These are phyloP conservation scores for Aythya fuligula DNA, from an alignment of 2,797 vertebrate species.

Conservation along the genomic window DNA sequence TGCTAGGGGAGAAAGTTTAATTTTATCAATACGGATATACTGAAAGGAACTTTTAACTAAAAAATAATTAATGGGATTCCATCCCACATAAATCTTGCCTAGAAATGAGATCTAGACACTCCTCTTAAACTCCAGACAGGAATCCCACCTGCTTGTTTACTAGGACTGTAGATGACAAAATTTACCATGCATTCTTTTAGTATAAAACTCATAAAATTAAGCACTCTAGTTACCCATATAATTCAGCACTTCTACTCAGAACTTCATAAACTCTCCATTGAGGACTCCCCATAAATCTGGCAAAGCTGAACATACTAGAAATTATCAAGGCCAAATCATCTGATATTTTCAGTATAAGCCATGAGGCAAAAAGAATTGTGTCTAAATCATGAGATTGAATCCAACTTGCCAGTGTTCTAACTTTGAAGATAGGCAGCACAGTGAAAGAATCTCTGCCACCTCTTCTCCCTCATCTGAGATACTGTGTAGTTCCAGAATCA, in stretches of 20 bases:
- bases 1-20: background rate
- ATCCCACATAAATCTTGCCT: background rate
- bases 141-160: constrained; percentile 42
- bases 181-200: background rate
- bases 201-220: background rate
- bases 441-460: background rate
- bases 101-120: constrained; percentile 55
- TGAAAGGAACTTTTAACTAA: background rate
- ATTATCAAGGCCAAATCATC: background rate
- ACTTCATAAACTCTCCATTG: background rate
- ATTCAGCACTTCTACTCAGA: background rate
- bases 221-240: background rate
- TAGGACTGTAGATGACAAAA: constrained; percentile 33
- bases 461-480: background rate
- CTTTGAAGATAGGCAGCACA: background rate
- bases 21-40: background rate
- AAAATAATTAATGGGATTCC: background rate
- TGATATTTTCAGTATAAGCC: background rate
- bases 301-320: background rate
- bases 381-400: background rate
- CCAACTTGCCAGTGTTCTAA: background rate
- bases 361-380: background rate
- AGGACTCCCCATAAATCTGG: background rate
- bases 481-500: background rate
- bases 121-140: background rate